phyloP scores from a whole-genome alignment of 2,797 vertebrate species.

The Labeo calbasu region DNA sequence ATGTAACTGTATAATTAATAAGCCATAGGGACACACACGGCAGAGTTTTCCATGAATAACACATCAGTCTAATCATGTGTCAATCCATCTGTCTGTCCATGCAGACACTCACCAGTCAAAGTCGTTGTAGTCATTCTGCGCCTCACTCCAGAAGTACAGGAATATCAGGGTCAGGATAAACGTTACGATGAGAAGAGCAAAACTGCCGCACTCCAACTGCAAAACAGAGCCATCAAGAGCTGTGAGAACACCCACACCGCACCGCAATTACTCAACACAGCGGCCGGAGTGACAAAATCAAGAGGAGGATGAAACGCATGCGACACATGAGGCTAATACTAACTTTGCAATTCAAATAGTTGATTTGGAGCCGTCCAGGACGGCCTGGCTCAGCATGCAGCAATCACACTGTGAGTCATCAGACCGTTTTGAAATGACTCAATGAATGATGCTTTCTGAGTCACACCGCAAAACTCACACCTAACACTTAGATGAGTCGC shows the following conservation, averaged over 20 bases:
- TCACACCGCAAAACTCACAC: neutral
- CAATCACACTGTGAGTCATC: slow-evolving; percentile 16
- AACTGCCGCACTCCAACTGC: slow-evolving; percentile 85
- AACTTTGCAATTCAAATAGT: neutral
- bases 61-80: neutral
- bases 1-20: neutral
- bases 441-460: slow-evolving; percentile 1
- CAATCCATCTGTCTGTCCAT: neutral
- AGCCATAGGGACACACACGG: neutral
- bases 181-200: slow-evolving; percentile 79
- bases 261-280: neutral
- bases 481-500: neutral
- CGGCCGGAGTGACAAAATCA: too few relatives aligned
- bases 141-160: slow-evolving; percentile 88
- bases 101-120: slow-evolving; percentile 87
- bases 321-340: neutral
- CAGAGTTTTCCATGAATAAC: neutral
- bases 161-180: slow-evolving; percentile 85
- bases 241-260: neutral
- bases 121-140: slow-evolving; percentile 89
- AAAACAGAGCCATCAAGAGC: slow-evolving; percentile 30
- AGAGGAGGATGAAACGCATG: neutral
- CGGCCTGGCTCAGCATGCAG: neutral
- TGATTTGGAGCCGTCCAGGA: neutral
- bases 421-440: slow-evolving; percentile 1